Base-by-base conservation (phyloP, 2,113 vertebrate species). In the Atherinomorus stipes region DNA sequence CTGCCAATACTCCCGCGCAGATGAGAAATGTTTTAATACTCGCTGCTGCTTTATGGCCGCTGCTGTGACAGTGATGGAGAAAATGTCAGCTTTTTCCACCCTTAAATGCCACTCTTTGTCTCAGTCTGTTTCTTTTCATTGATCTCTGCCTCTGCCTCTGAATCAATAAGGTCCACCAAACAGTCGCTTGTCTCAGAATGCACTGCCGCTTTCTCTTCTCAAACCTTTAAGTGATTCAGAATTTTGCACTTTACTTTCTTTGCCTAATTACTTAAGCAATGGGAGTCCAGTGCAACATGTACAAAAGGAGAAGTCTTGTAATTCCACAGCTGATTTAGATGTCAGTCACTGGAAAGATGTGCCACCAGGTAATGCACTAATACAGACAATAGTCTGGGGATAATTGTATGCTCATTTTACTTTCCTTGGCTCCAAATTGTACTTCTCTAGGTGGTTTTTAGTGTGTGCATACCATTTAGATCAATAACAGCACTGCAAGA, bases 1-100 rank as follows among this genome's bases (percentile, higher is more conserved):
- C 96, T 98, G 97, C 96, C 97, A 98, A 98, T 98, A 98, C 96
- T 95, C 93, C 92, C 91, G 94, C 94, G 89, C 95, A 93, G 95
- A 97, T 98, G 96, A 98, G 96, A 96, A 96, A 98, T 98, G 96
- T 97, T 98, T 97, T 98, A 97, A 98, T 98, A 98, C 97, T 97
- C 96, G 95, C 95, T 88, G 94, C 96, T 95, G 96, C 95, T 97
- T 96, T 96, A 96, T 95, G 96, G 95, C 85, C 89, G 95, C 93
- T 90, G 94, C 92, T 91, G 94, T 96, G 97, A 97, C 96, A 98
- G 96, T 97, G 96, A 98, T 97, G 95, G 96, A 98, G 95, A 96
- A 96, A 96, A 96, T 96, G 97, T 97, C 96, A 98, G 96, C 94
- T 95, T 95, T 96, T 91, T 96, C 95, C 89, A 83, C 92, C 95